Evolutionary conservation across 1,140 invertebrate genomes (phyloP).

Genomic region (Schmidtea mediterranea): DNA sequence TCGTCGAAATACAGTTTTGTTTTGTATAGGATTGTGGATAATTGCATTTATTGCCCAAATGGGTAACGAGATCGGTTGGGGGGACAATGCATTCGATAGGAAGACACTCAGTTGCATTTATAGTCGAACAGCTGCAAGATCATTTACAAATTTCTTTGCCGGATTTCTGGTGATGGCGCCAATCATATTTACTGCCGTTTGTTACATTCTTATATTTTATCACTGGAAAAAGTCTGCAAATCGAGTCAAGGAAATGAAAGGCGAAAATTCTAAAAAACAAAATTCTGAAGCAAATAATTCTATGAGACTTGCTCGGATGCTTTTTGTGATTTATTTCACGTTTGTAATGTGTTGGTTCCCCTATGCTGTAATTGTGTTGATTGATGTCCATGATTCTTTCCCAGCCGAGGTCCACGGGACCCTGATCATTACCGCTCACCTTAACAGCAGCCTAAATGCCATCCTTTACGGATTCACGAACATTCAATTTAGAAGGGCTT

Average conservation of each 20-base stretch:
- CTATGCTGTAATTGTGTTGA: slow-evolving; percentile 15
- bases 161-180: slow-evolving; percentile 13
- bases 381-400: slow-evolving; percentile 14
- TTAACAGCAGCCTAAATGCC: slow-evolving; percentile 17
- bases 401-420: slow-evolving; percentile 14
- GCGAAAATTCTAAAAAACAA: too few relatives aligned
- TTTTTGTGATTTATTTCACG: slow-evolving; percentile 16
- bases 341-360: slow-evolving; percentile 20
- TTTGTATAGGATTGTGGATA: too few relatives aligned
- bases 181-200: slow-evolving; percentile 12
- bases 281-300: slow-evolving; percentile 9
- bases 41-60: neutral
- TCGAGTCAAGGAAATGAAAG: too few relatives aligned
- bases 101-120: slow-evolving; percentile 16
- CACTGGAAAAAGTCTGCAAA: too few relatives aligned
- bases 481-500: slow-evolving; percentile 11
- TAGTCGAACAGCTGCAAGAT: slow-evolving; percentile 15
- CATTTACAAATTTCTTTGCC: slow-evolving; percentile 17
- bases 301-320: slow-evolving; percentile 13
- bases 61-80: slow-evolving; percentile 4
- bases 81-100: slow-evolving; percentile 6
- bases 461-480: slow-evolving; percentile 15
- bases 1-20: too few relatives aligned
- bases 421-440: slow-evolving; percentile 14
- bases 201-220: slow-evolving; percentile 10